Evolutionary conservation across 2,113 vertebrate species (phyloP).

Genomic region (Nipponia nippon): DNA sequence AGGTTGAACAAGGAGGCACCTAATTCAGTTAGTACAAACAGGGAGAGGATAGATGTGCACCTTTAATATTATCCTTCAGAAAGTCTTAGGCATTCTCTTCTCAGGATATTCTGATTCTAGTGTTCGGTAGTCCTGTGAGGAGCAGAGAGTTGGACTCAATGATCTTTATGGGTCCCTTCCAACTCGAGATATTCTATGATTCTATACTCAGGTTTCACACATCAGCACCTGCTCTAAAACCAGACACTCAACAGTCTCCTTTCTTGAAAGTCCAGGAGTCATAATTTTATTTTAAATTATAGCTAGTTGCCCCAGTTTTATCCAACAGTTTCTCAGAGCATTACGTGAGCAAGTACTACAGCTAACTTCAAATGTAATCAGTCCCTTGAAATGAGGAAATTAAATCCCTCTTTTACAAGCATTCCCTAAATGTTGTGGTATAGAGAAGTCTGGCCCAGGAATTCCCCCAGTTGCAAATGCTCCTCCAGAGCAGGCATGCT

Average conservation of each 20-base stretch:
- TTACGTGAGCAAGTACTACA: neutral
- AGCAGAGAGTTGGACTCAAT: too few species aligned
- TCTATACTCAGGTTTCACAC: neutral
- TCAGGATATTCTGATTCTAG: too few species aligned
- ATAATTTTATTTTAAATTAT: neutral
- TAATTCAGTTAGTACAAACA: neutral
- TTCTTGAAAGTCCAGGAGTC: neutral
- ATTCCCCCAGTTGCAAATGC: neutral
- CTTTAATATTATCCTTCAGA: neutral
- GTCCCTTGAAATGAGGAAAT: too few species aligned
- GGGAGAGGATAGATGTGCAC: neutral
- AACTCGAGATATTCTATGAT: too few species aligned
- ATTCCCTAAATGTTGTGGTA: neutral
- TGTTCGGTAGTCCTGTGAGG: too few species aligned
- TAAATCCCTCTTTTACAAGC: neutral
- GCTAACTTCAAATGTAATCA: neutral
- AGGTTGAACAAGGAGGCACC: neutral
- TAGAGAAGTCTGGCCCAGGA: neutral
- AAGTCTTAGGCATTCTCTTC: neutral
- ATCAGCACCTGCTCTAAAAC: neutral
- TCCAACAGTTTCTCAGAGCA: neutral
- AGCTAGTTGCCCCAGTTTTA: neutral
- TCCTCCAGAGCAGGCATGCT: neutral
- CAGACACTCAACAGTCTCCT: neutral
- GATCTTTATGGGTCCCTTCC: too few species aligned